Evolutionary conservation across 2,797 vertebrate species (phyloP), one percentile per base, ranked within the genome.

Genomic region (Neopelma chrysocephalum): DNA sequence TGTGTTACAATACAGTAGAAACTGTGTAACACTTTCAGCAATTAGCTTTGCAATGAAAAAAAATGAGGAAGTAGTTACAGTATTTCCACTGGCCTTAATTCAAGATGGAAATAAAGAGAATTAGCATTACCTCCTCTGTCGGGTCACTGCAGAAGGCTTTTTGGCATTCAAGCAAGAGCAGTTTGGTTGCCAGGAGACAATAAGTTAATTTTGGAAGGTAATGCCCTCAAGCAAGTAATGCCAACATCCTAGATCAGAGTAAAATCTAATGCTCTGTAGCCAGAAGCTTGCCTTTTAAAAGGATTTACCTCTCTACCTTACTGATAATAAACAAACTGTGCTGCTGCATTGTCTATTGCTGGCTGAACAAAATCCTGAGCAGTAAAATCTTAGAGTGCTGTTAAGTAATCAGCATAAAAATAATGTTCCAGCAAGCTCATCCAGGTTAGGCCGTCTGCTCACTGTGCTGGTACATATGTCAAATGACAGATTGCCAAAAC

Each of bases 121-220:
- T 88, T 70, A 93, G 21, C 48, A 53, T 90, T 53, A 70, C 54
- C 40, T 94, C 23, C 40, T 79, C 79, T 75, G 56, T 70, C 15
- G 42, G 93, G 91, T 95, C 89, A 84, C 36, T 88, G 82, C 62
- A 73, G 73, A 94, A 83, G 3, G 36, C 54, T 83, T 82, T 91
- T 79, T 76, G 87, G 80, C 77, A 75, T 82, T 88, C 62, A 58
- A 90, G 56, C 2, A 11, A 82, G 82, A 83, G 77, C 89, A 91
- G 51, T 94, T 94, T 83, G 54, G 95, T 96, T 96, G 95, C 95
- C 95, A 96, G 84, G 95, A 95, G 87, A 95, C 87, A 6, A 43
- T 88, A 91, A 96, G 79, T 96, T 95, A 93, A 94, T 97, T 97
- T 87, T 84, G 96, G 92, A 95, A 96, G 86, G 83, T 95, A 93